phyloP scores from a whole-genome alignment of 2,888 invertebrate genomes.

The Plebejus argus region DNA sequence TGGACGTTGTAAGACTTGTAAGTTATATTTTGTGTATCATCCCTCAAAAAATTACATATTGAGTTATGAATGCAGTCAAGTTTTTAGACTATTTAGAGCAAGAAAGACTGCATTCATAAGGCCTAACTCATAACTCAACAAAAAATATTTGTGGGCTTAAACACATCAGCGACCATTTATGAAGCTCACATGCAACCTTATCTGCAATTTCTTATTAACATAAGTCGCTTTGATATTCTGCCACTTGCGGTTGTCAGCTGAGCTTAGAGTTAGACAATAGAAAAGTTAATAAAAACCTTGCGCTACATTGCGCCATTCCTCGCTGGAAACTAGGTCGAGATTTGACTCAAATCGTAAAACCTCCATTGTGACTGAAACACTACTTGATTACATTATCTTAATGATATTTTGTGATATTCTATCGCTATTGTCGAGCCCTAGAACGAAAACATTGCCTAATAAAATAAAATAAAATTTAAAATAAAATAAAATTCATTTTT shows the following conservation, averaged over 20 bases:
- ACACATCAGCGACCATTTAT: background rate
- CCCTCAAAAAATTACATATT: too few relatives aligned
- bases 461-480: too few relatives aligned
- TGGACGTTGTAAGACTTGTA: too few relatives aligned
- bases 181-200: background rate
- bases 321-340: slow-evolving; percentile 41
- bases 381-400: slow-evolving; percentile 17
- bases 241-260: slow-evolving; percentile 32
- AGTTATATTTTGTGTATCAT: too few relatives aligned
- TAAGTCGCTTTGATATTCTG: slow-evolving; percentile 20
- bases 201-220: slow-evolving; percentile 10
- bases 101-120: too few relatives aligned
- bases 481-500: too few relatives aligned
- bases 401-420: slow-evolving; percentile 8
- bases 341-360: slow-evolving; percentile 35
- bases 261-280: slow-evolving; percentile 36
- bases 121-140: too few relatives aligned
- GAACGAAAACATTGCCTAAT: background rate
- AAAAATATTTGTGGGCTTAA: too few relatives aligned
- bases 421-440: background rate
- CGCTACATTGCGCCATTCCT: slow-evolving; percentile 41
- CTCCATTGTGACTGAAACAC: slow-evolving; percentile 17
- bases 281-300: slow-evolving; percentile 41
- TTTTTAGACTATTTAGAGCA: too few relatives aligned
- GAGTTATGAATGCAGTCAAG: too few relatives aligned